Evolutionary conservation across 2,888 invertebrate genomes (phyloP).

Genomic region (Cepaea hortensis): DNA sequence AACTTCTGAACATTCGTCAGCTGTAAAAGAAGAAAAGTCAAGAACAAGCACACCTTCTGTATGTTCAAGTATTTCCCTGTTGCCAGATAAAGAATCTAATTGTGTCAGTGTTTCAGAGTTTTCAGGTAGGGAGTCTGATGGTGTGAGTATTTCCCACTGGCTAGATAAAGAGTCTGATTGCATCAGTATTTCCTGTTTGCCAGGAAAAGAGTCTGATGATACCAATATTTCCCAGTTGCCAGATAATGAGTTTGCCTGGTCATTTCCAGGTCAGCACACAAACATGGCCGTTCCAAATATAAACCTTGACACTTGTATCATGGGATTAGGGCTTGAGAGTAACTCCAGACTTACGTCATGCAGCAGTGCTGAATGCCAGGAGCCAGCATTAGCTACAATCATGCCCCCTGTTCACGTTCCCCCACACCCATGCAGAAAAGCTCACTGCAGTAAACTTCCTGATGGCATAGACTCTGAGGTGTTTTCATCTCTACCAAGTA

Average conservation of each 20-base stretch:
- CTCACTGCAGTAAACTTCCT: slow-evolving; percentile 42
- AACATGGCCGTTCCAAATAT: background rate
- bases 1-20: too few relatives aligned
- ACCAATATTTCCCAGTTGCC: background rate
- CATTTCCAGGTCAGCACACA: background rate
- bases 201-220: background rate
- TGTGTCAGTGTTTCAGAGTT: background rate
- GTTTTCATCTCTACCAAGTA: slow-evolving; percentile 60
- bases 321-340: background rate
- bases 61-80: background rate
- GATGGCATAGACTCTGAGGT: slow-evolving; percentile 59
- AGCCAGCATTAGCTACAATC: background rate
- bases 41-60: background rate
- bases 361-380: background rate
- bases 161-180: background rate
- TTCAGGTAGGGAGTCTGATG: background rate
- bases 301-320: background rate
- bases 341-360: background rate
- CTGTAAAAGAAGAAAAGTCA: background rate
- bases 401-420: background rate
- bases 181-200: too few relatives aligned
- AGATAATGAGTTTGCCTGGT: background rate
- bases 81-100: background rate
- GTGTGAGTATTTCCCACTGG: background rate
- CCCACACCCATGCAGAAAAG: background rate